Evolutionary conservation across 2,113 vertebrate species (phyloP), one percentile per base, ranked within the genome.

Genomic region (Pelodiscus sinensis): DNA sequence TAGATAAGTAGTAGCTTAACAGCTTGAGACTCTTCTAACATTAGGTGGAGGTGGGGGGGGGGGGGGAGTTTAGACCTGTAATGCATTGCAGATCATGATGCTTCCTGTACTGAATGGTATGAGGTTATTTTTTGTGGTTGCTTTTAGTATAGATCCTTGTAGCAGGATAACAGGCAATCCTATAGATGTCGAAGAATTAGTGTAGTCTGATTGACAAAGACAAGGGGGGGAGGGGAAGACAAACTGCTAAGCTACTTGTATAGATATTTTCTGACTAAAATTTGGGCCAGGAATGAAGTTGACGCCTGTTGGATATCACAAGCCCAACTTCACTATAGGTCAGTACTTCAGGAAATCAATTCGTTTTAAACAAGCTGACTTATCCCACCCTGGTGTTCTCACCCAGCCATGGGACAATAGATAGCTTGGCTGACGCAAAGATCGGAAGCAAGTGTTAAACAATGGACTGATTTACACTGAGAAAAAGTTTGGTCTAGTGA

Each of bases 11-110:
- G 68, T 65, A 78, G 90, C 81, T 93, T 96, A 92, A 92, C 94
- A 94, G 95, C 94, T 93, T 92, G 90, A 97, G 94, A 81, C 88
- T 84, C 86, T 89, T 87, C 94, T 87, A 92, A 65, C 94, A 94
- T 94, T 57, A 94, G 55, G 85, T 54, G 57, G 83, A 8, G 12
- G 8, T n/a, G n/a, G 55, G 85, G 54, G 57, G 83, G 3, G 13
- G 9, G 44, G 44, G 44, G 44, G 44, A 54, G 93, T 60, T 38
- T 81, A 95, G 95, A 56, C 14, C 85, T 29, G 79, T 90, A 95
- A 94, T 87, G 89, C 60, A 54, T 2, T 62, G 88, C 86, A 87
- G 95, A 95, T 92, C 94, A 90, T 5, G 87, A 19, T 35, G 92
- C 94, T 96, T 97, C 93, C 95, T 93, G 92, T 77, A 38, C 86